Base-by-base conservation (phyloP, 2,113 vertebrate species). In the Danio rerio region DNA sequence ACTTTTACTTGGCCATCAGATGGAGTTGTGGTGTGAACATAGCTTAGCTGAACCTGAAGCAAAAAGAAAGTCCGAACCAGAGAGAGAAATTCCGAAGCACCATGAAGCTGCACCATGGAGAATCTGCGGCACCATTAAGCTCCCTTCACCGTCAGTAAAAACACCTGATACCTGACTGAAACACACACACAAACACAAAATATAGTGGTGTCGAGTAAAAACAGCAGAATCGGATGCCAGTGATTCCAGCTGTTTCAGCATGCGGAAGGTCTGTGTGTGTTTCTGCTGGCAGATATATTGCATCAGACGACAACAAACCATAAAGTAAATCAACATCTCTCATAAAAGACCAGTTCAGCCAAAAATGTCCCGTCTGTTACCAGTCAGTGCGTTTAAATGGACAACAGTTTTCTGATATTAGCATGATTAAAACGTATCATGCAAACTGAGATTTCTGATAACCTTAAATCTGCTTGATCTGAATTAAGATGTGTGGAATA, bases 191-290 rank as follows among this genome's bases (percentile, higher is more conserved):
- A 66, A 63, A 45, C 49, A 62, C 43, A 5, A 43, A 45, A 66
- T 66, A 85, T 83, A 80, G 86, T 83, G 52, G 65, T 63, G 79
- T 80, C 58, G 76, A 40, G 81, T 73, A 72, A 81, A 85, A 85
- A 81, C 80, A 50, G 81, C 81, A 80, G 68, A 53, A 55, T 68
- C 83, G 42, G 63, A 65, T 59, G 43, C 63, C 65, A 78, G 42
- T 58, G 65, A 80, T 66, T 70, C 84, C 77, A 82, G 31, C 65
- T 73, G 80, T 77, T 58, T 47, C n/a, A 8, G 18, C 71, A 63
- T 81, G 63, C 74, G 78, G 78, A 79, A 79, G 77, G n/a, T 78
- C 59, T 4, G 59, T 21, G 9, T 77, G 42, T 78, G 75, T 31
- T 21, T 74, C 16, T 78, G 43, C 20, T 40, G 58, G 20, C 10